phyloP scores from a whole-genome alignment of 30 jellyfish, hydroid and myxozoan species.

The Haliclystus octoradiatus region DNA sequence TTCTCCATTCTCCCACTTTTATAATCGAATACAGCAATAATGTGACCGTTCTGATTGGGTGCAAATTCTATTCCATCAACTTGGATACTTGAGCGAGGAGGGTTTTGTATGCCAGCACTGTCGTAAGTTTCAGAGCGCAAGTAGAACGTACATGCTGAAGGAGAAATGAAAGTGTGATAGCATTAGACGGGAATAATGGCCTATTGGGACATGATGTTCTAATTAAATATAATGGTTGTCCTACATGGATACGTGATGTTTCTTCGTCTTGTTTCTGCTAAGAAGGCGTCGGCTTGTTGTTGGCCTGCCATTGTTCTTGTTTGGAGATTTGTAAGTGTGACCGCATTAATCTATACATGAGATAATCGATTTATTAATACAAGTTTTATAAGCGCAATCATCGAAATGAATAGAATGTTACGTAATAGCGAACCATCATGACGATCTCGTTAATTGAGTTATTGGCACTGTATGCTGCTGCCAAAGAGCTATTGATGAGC shows the following conservation, averaged over 20 bases:
- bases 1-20: slow-evolving; percentile 52
- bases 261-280: slow-evolving; percentile 46
- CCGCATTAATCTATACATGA: slow-evolving; percentile 34
- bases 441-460: slow-evolving; percentile 44
- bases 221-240: no score
- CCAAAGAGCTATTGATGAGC: slow-evolving; percentile 55
- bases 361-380: no score
- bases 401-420: no score
- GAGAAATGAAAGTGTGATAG: not conserved
- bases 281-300: slow-evolving; percentile 30
- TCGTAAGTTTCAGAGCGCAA: slow-evolving; percentile 83
- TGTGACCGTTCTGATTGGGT: slow-evolving; percentile 59
- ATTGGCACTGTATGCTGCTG: slow-evolving; percentile 65
- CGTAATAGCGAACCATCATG: slow-evolving; percentile 31
- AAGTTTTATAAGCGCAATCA: no score
- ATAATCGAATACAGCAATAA: slow-evolving; percentile 27
- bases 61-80: slow-evolving; percentile 69
- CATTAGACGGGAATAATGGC: not conserved
- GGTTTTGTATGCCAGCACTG: slow-evolving; percentile 54
- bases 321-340: slow-evolving; percentile 31
- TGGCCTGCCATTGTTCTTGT: slow-evolving; percentile 40
- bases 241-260: slow-evolving; percentile 50
- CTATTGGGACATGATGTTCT: not conserved
- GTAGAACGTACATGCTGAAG: slow-evolving; percentile 28
- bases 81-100: slow-evolving; percentile 60